These are phyloP conservation scores for Pissodes strobi DNA, from an alignment of 1,140 invertebrate species.

Conservation along the genomic window DNA sequence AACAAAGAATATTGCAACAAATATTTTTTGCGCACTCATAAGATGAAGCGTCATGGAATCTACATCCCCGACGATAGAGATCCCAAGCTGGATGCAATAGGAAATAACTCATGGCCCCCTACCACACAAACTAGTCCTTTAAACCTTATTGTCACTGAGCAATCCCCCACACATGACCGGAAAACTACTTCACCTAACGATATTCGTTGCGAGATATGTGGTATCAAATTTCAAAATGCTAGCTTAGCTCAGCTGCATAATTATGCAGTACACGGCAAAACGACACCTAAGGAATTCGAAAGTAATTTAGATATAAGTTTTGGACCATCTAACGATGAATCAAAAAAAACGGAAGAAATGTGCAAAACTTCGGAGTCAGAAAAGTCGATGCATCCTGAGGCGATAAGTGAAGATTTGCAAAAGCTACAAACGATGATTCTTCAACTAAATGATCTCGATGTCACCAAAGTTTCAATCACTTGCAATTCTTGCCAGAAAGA, in stretches of 20 bases:
- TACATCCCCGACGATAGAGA: conserved; percentile 63
- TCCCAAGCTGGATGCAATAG: conserved; percentile 54
- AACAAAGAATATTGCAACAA: conserved; percentile 96
- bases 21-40: conserved; percentile 91
- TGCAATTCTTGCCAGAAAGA: conserved; percentile 66
- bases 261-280: conserved; percentile 53
- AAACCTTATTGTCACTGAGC: conserved; percentile 65
- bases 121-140: conserved; percentile 66
- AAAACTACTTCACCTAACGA: conserved; percentile 56
- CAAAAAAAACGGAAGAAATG: conserved; percentile 50
- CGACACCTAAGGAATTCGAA: conserved; percentile 33
- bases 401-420: conserved; percentile 78
- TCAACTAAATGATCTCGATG: conserved; percentile 79
- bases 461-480: conserved; percentile 61
- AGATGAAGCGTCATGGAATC: conserved; percentile 79
- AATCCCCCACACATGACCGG: conserved; percentile 44
- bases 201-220: conserved; percentile 53
- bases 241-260: conserved; percentile 58
- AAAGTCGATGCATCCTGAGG: conserved; percentile 55
- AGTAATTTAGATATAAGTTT: conserved; percentile 21
- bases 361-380: conserved; percentile 34
- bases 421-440: conserved; percentile 91
- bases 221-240: conserved; percentile 56
- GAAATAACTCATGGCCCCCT: conserved; percentile 55
- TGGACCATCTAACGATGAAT: conserved; percentile 48